Evolutionary conservation across 2,888 invertebrate genomes (phyloP).

Genomic region (Neoascia interrupta): DNA sequence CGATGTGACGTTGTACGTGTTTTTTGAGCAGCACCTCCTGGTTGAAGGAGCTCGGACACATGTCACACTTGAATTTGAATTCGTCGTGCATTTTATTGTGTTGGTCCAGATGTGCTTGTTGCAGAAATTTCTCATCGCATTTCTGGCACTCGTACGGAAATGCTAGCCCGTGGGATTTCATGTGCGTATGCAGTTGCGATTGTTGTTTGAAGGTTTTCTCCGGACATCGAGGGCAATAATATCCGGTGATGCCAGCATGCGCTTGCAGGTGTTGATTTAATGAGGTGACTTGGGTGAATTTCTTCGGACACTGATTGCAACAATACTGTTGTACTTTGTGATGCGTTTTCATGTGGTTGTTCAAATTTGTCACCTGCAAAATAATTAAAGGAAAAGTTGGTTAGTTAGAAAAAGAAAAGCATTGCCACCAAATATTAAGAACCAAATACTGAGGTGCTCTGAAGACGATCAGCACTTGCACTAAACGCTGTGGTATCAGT

Average conservation of each 20-base stretch:
- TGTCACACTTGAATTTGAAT: slow-evolving; percentile 79
- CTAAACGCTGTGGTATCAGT: no score
- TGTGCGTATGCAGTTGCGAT: slow-evolving; percentile 79
- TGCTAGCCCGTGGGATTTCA: slow-evolving; percentile 79
- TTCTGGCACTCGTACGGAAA: slow-evolving; percentile 79
- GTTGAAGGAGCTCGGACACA: slow-evolving; percentile 79
- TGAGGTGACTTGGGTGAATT: slow-evolving; percentile 80
- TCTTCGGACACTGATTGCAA: slow-evolving; percentile 80
- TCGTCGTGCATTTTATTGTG: slow-evolving; percentile 80
- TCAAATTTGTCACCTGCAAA: slow-evolving; percentile 79
- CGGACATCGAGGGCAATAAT: slow-evolving; percentile 79
- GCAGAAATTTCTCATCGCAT: slow-evolving; percentile 79
- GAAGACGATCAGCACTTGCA: no score
- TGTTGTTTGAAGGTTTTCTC: slow-evolving; percentile 80
- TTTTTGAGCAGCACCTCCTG: slow-evolving; percentile 79
- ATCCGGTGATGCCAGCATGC: slow-evolving; percentile 79
- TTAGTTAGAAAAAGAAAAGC: background rate
- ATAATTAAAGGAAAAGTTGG: background rate
- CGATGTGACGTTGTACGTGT: slow-evolving; percentile 79
- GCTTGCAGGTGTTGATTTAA: slow-evolving; percentile 79
- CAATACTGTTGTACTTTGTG: slow-evolving; percentile 80
- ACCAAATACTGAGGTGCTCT: no score
- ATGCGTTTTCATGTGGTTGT: slow-evolving; percentile 80
- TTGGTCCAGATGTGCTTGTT: slow-evolving; percentile 79
- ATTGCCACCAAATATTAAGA: no score